phyloP scores from a whole-genome alignment of 2,888 invertebrate species.

The Campoplex nolae region DNA sequence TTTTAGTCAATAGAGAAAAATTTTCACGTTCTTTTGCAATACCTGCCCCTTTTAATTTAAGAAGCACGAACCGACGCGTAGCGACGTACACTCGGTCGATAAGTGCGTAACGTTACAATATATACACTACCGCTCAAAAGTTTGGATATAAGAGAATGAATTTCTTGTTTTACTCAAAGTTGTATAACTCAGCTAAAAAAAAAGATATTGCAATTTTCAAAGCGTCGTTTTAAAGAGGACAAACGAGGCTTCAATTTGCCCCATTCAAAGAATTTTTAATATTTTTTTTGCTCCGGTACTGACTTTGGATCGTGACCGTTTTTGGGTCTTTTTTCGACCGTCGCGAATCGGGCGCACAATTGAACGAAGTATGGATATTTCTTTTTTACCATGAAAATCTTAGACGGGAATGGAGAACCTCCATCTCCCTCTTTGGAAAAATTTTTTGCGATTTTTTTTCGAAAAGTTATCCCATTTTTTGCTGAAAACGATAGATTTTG shows the following conservation, averaged over 20 bases:
- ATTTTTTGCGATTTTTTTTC: conserved; percentile 10
- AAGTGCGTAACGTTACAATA: too few species aligned
- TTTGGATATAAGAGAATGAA: background rate
- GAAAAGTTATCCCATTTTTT: conserved; percentile 7
- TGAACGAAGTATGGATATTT: background rate
- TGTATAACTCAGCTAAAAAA: background rate
- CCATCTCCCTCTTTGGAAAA: background rate
- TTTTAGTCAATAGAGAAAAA: too few species aligned
- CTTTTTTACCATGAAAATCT: conserved; percentile 1
- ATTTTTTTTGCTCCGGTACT: background rate
- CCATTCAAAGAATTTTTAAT: background rate
- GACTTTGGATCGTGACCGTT: conserved; percentile 9
- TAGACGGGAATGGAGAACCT: background rate
- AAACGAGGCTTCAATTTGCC: background rate
- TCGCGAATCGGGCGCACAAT: conserved; percentile 18
- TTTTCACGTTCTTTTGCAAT: too few species aligned
- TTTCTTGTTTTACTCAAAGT: background rate
- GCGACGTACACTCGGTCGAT: too few species aligned
- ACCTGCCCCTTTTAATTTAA: too few species aligned
- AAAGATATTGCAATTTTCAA: background rate
- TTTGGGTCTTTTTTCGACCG: conserved; percentile 8
- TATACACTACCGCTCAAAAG: too few species aligned
- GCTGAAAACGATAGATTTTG: conserved; percentile 19
- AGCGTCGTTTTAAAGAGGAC: background rate
- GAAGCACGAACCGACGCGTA: too few species aligned